Conservation (phyloP, 2,113 vertebrate species). For the Phylloscopus trochiloides region DNA sequence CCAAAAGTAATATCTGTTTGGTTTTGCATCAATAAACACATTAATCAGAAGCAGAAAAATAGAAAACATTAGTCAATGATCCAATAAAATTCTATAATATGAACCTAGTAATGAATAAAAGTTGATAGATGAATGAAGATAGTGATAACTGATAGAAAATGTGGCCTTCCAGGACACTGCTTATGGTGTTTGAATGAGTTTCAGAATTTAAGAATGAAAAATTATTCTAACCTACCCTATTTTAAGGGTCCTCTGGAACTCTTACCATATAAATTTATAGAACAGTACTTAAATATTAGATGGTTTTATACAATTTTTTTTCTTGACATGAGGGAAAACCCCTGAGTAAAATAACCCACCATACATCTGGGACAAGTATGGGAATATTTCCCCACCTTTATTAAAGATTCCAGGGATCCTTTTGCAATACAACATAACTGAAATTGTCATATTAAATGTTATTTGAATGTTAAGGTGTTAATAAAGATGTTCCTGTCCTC, state of each 20-base stretch:
- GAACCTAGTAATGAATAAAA: conserved; percentile 19
- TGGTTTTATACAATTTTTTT: not conserved
- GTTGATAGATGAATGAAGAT: conserved; percentile 21
- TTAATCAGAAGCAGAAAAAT: conserved; percentile 30
- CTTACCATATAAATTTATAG: not conserved
- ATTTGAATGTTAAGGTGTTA: not conserved
- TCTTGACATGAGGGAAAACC: not conserved
- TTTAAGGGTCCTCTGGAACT: not conserved
- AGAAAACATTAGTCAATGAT: conserved; percentile 48
- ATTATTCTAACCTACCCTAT: not conserved
- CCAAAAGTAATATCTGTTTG: conserved; percentile 11
- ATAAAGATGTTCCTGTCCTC: not conserved
- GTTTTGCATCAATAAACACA: conserved; percentile 40
- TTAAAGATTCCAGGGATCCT: not conserved
- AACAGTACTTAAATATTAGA: not conserved
- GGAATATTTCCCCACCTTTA: not conserved
- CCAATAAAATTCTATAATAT: conserved; percentile 7
- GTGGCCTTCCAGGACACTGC: not conserved
- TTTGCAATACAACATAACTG: not conserved
- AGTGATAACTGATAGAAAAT: not conserved
- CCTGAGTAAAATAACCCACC: not conserved
- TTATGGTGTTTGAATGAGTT: not conserved
- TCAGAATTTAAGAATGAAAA: not conserved
- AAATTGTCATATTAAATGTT: not conserved
- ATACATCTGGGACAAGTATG: not conserved